Evolutionary conservation across 2,113 vertebrate species (phyloP).

Genomic region (Otocyon megalotis): DNA sequence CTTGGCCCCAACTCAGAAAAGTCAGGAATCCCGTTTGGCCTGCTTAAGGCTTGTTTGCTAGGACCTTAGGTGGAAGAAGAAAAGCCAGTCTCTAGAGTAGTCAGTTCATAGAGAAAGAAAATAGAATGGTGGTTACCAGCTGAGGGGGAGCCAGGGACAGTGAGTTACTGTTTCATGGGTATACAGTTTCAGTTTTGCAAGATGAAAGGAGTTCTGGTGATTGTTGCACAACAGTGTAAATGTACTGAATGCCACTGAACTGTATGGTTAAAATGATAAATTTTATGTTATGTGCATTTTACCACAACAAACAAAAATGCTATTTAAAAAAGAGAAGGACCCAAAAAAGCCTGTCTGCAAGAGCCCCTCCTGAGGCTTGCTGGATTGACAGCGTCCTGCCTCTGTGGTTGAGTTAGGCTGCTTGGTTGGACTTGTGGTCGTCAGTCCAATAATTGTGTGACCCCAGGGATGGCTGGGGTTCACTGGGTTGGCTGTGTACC

Average conservation of each 20-base stretch:
- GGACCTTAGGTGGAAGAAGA: background rate
- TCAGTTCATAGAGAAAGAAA: background rate
- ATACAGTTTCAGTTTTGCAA: background rate
- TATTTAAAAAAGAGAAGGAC: background rate
- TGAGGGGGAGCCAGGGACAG: too few relatives aligned
- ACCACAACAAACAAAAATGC: background rate
- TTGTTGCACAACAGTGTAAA: background rate
- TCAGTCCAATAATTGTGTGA: background rate
- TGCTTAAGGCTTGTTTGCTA: background rate
- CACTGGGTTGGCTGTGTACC: background rate
- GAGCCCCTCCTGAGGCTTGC: background rate
- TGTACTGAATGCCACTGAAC: background rate
- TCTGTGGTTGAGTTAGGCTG: background rate
- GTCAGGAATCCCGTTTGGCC: background rate
- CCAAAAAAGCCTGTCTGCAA: background rate
- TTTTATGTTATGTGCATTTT: background rate
- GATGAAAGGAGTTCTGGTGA: background rate
- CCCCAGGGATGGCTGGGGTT: background rate
- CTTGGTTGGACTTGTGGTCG: background rate
- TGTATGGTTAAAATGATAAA: background rate
- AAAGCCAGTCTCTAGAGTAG: background rate
- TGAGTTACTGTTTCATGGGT: background rate
- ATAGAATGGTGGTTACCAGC: background rate
- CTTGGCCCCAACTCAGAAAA: background rate
- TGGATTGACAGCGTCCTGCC: background rate